Base-by-base conservation (phyloP, 1,140 invertebrate species). In the Drosophila equinoxialis region DNA sequence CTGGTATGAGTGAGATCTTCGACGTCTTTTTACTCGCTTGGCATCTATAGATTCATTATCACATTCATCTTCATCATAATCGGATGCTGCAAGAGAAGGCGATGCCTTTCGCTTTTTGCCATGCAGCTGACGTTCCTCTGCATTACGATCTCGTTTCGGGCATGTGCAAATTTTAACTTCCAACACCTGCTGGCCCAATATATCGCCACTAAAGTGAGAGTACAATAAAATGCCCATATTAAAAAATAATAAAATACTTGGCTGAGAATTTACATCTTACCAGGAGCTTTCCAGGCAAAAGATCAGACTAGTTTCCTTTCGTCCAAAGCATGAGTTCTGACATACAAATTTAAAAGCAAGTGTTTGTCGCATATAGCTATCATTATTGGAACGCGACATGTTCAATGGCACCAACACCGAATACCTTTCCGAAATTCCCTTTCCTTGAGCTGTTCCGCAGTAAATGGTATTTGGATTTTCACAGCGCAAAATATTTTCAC, bases 241-340 rank as follows among this genome's bases (percentile, higher is more conserved):
- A 30, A 30, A 30, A 1, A 30, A 30, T 30, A 30, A 30, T 30
- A 30, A 6, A 30, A 30, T 6, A 20, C 13, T 26, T 45, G 3
- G 1, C n/a, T 39, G 8, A 65, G 33, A 8, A 14, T 39, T 2
- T 20, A 3, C 0, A 11, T 26, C 68, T 51, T 59, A 92, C 91
- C 70, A 81, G 11, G 58, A 42, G 54, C 76, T 89, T 59, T 92
- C 91, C 14, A 92, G 51, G 37, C 86, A 76, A 66, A 91, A 91
- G 6, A 92, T 65, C 30, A 91, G 26, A 42, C 76, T 70, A 0
- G 90, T 92, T 63, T 91, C 84, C 57, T 84, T 87, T 41, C 91
- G 84, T 6, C 89, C 89, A 63, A 92, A 77, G 54, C 91, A 92
- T 2, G 91, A 92, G 55, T 92, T 92, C 42, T 91, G 89, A 30